A percentile compares a stretch with the other conserved stretches of the same genome.
Evolutionary conservation across 2,888 invertebrate species (phyloP).

Genomic region (Lasioglossum calceatum): DNA sequence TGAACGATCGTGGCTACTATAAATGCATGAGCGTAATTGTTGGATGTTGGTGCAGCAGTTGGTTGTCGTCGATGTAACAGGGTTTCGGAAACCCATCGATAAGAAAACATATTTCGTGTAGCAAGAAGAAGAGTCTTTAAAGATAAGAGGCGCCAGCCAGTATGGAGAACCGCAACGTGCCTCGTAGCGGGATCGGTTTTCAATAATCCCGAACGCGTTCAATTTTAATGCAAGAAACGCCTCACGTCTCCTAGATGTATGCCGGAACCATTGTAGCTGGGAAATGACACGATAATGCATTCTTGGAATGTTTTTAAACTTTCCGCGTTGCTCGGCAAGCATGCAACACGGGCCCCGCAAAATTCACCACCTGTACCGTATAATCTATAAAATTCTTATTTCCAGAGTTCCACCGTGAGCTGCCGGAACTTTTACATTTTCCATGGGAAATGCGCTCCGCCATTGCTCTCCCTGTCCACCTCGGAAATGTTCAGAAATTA

Average conservation of each 20-base stretch:
- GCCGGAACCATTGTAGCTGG: constrained; percentile 23
- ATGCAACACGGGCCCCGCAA: neutral
- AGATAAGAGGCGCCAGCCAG: neutral
- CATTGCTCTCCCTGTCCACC: neutral
- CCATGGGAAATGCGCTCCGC: neutral
- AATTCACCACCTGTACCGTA: constrained; percentile 42
- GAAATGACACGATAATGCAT: constrained; percentile 48
- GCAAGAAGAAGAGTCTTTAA: constrained; percentile 1
- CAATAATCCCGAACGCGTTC: constrained; percentile 30
- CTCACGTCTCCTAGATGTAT: constrained; percentile 11
- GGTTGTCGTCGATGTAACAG: neutral
- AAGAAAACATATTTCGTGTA: neutral
- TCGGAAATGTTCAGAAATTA: neutral
- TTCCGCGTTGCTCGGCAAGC: constrained; percentile 8
- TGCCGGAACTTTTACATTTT: constrained; percentile 51
- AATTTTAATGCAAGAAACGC: constrained; percentile 38
- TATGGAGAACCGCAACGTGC: neutral
- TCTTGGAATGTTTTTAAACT: constrained; percentile 52
- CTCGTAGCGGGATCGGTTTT: constrained; percentile 32
- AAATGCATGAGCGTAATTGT: neutral
- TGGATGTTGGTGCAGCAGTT: neutral
- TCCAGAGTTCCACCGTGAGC: constrained; percentile 36
- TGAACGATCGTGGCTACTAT: neutral
- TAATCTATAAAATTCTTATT: constrained; percentile 62
- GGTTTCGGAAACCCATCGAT: neutral